Evolutionary conservation across 2,113 vertebrate species (phyloP).

Genomic region (Phoenicopterus ruber): DNA sequence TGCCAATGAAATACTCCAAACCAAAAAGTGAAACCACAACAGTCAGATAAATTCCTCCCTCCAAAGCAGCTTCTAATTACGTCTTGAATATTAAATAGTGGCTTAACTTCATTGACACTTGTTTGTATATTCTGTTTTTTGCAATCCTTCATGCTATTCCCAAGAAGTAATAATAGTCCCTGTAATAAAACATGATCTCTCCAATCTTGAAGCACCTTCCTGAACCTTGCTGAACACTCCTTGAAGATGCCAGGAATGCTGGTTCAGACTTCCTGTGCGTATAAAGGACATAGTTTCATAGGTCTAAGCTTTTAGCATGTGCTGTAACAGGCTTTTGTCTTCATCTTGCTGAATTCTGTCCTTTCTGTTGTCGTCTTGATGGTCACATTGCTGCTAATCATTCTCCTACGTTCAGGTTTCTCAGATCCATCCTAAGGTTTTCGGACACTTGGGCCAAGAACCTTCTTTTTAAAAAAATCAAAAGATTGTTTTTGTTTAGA

Average conservation of each 20-base stretch:
- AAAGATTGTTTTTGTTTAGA: background rate
- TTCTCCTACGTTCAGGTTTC: background rate
- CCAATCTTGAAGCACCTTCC: background rate
- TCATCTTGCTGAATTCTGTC: background rate
- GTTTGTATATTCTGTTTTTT: background rate
- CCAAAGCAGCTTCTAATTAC: background rate
- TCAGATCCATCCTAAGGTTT: background rate
- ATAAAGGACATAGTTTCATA: background rate
- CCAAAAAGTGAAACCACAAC: background rate
- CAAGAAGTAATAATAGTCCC: background rate
- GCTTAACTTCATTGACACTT: background rate
- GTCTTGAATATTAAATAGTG: background rate
- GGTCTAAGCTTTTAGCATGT: background rate
- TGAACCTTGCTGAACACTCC: background rate
- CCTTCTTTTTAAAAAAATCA: background rate
- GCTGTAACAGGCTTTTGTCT: background rate
- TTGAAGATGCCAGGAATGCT: background rate
- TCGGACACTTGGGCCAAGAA: background rate
- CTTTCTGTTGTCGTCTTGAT: background rate
- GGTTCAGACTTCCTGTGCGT: background rate
- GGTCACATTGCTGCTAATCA: background rate
- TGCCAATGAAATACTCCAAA: background rate
- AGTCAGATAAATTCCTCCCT: background rate
- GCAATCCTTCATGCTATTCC: background rate
- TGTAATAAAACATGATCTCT: background rate